These are phyloP conservation scores for Troides oblongomaculatus DNA, from an alignment of 2,888 invertebrate species.

Conservation along the genomic window DNA sequence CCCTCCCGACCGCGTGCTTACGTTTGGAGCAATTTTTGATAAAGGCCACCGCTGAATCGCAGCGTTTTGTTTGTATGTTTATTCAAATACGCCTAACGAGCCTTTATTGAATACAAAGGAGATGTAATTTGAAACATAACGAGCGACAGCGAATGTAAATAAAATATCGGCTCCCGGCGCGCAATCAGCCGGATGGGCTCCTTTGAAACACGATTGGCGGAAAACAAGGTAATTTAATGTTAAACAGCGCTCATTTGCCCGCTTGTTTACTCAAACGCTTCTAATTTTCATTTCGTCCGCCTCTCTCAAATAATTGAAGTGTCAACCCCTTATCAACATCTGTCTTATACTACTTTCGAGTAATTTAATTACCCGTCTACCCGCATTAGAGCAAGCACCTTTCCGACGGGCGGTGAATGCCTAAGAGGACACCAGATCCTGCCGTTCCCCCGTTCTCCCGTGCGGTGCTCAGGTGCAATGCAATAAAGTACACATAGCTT, in stretches of 20 bases:
- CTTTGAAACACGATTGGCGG: slow-evolving; percentile 27
- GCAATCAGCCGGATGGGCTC: slow-evolving; percentile 23
- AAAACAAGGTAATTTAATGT: slow-evolving; percentile 23
- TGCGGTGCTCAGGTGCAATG: too few relatives aligned
- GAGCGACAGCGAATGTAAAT: slow-evolving; percentile 17
- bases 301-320: not conserved
- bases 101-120: slow-evolving; percentile 1
- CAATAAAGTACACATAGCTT: too few relatives aligned
- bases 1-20: too few relatives aligned
- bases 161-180: slow-evolving; percentile 21
- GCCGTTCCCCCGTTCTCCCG: too few relatives aligned
- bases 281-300: not conserved
- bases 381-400: too few relatives aligned
- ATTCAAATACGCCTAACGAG: not conserved
- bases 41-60: not conserved
- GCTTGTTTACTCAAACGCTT: slow-evolving; percentile 4
- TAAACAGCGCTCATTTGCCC: slow-evolving; percentile 6
- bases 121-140: slow-evolving; percentile 10
- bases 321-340: too few relatives aligned
- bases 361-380: too few relatives aligned
- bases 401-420: too few relatives aligned
- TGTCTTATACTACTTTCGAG: too few relatives aligned
- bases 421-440: too few relatives aligned
- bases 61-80: slow-evolving; percentile 2
- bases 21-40: too few relatives aligned